Base-by-base conservation (phyloP, 2,113 vertebrate genomes). In the Lasiurus cinereus region DNA sequence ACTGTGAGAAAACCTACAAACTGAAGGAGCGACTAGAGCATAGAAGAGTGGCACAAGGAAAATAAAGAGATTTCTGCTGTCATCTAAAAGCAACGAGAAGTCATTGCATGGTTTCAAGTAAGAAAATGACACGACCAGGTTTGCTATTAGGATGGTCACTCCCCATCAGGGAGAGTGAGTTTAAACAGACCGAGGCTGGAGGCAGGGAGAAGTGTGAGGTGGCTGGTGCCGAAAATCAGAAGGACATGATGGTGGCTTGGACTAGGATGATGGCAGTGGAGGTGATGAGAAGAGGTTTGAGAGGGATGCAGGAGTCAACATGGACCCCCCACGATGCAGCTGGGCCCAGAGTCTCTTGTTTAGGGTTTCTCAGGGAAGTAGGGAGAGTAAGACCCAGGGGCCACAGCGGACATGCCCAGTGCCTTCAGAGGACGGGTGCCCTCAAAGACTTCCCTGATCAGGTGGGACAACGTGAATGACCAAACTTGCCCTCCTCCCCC, bases 401-500 rank as follows among this genome's bases (percentile, higher is more conserved):
- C 4, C 10, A 2, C 10, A 16, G 50, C 7, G 73, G 76, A 36
- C 11, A 6, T 19, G 5, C 39, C 59, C 16, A 1, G 46, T 3
- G n/a, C 33, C 52, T 59, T 50, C n/a, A 18, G 54, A 50, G 48
- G 24, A 39, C 0, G 50, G 2, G 2, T 27, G 4, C 4, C 14
- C 21, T 56, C 56, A 46, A 1, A 18, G 21, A 46, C n/a, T 27
- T 22, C 5, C 39, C n/a, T 36, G 36, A 33, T 0, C 14, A 43
- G 22, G 4, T 46, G 22, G 78, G 43, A 64, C 72, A 52, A 18
- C 72, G 18, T 3, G 29, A 43, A 43, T 6, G 6, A 69, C 31
- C n/a, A 22, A 50, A 29, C 3, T 4, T 1, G 16, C 6, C 33
- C 0, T 31, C 8, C 3, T 39, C 11, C 39, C 14, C 22, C 4